A percentile compares a stretch with the other conserved stretches of the same genome.
Conservation (phyloP, 2,113 vertebrate genomes). For the Uria lomvia region DNA sequence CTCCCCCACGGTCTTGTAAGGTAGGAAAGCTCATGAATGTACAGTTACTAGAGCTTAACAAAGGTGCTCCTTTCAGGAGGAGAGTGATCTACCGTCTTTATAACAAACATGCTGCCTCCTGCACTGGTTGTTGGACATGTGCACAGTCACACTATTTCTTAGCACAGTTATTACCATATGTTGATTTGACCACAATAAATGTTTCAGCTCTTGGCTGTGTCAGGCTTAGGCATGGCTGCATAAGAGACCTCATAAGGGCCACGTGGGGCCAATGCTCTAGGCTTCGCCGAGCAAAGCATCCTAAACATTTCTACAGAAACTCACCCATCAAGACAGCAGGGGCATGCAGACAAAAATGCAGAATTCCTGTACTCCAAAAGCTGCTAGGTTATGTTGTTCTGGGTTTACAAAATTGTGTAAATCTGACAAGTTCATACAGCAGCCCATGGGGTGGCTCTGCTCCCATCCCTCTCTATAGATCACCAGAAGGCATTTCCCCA, state of each 20-base stretch:
- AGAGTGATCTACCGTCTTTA: background rate
- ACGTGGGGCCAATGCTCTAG: fast-evolving
- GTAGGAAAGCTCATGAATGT: background rate
- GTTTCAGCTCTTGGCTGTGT: background rate
- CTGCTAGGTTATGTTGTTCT: background rate
- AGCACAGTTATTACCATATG: fast-evolving
- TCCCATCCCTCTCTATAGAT: background rate
- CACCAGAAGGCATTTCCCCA: background rate
- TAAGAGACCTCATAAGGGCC: background rate
- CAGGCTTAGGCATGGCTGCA: background rate
- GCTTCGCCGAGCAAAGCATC: background rate
- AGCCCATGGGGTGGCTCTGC: background rate
- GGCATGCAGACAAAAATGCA: background rate
- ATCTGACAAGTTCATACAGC: background rate
- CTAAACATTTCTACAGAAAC: background rate
- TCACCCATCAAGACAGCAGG: background rate
- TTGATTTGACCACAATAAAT: background rate
- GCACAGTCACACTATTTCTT: background rate
- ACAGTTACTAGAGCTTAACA: background rate
- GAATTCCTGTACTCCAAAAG: background rate
- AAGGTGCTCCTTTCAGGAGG: background rate
- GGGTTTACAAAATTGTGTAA: background rate
- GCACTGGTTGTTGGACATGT: background rate
- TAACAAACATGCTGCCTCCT: background rate
- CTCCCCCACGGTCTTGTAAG: background rate